These are phyloP conservation scores for Dryobates pubescens DNA, from an alignment of 2,797 vertebrate species.

Conservation along the genomic window DNA sequence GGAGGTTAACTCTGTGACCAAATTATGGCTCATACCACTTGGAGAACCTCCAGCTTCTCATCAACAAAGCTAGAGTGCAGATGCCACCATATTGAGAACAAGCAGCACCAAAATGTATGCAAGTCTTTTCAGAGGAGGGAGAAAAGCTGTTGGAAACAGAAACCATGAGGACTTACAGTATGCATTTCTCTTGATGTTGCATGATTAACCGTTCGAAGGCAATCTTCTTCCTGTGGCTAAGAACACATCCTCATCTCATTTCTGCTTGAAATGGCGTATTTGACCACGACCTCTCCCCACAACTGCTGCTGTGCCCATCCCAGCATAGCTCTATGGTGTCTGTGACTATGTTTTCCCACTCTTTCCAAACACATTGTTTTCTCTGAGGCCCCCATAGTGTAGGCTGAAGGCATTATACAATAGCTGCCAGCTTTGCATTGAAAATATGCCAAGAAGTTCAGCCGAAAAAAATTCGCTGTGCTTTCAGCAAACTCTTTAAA, in stretches of 20 bases:
- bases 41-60: constrained; percentile 46
- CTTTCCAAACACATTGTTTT: background rate
- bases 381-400: background rate
- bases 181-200: constrained; percentile 4
- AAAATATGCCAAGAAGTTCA: constrained; percentile 13
- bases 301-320: background rate
- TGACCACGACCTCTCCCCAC: background rate
- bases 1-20: constrained; percentile 39
- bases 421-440: constrained; percentile 27
- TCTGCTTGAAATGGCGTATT: constrained; percentile 55
- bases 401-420: background rate
- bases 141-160: constrained; percentile 53
- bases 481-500: background rate
- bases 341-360: constrained; percentile 6
- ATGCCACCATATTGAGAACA: constrained; percentile 18
- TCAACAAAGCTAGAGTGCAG: background rate
- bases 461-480: background rate
- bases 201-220: constrained; percentile 62
- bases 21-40: constrained; percentile 15
- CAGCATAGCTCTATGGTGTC: background rate
- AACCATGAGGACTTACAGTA: constrained; percentile 14
- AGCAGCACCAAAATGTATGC: constrained; percentile 41
- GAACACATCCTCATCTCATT: constrained; percentile 60
- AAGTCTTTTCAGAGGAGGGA: constrained; percentile 50
- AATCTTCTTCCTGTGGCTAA: constrained; percentile 67